Conservation (phyloP, 2,113 vertebrate genomes). For the Orientallactaga bullata region DNA sequence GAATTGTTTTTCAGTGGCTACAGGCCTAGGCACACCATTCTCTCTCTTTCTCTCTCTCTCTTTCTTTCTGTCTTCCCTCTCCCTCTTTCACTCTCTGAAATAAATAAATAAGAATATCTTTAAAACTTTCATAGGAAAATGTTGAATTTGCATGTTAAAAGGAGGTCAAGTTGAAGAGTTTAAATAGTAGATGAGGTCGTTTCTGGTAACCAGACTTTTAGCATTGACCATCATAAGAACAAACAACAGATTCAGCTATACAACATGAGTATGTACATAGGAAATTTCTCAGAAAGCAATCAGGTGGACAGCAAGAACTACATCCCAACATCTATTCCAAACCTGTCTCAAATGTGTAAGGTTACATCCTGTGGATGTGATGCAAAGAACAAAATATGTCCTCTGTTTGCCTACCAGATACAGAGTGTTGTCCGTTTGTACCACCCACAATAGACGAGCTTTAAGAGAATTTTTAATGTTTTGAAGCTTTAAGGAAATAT, state of each 20-base stretch:
- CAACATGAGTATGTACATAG: background rate
- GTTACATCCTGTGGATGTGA: too few relatives aligned
- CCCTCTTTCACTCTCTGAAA: too few relatives aligned
- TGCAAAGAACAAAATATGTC: too few relatives aligned
- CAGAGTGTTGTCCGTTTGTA: background rate
- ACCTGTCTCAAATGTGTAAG: too few relatives aligned
- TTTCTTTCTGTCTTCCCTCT: too few relatives aligned
- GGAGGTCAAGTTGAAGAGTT: background rate
- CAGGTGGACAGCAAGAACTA: too few relatives aligned
- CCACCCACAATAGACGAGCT: background rate
- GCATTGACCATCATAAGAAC: background rate
- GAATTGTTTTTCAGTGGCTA: too few relatives aligned
- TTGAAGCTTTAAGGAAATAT: background rate
- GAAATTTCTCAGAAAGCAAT: background rate
- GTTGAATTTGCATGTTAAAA: background rate
- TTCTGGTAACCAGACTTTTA: background rate
- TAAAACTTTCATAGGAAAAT: background rate
- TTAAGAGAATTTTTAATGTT: background rate
- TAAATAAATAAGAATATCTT: too few relatives aligned
- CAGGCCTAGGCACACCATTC: too few relatives aligned
- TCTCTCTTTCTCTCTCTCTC: too few relatives aligned
- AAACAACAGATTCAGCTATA: background rate
- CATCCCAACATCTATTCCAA: too few relatives aligned
- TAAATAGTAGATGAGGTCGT: background rate
- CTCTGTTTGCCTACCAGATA: too few relatives aligned